These are phyloP conservation scores for Ditylenchus weischeri DNA, from an alignment of 2,888 invertebrate species.

Conservation along the genomic window DNA sequence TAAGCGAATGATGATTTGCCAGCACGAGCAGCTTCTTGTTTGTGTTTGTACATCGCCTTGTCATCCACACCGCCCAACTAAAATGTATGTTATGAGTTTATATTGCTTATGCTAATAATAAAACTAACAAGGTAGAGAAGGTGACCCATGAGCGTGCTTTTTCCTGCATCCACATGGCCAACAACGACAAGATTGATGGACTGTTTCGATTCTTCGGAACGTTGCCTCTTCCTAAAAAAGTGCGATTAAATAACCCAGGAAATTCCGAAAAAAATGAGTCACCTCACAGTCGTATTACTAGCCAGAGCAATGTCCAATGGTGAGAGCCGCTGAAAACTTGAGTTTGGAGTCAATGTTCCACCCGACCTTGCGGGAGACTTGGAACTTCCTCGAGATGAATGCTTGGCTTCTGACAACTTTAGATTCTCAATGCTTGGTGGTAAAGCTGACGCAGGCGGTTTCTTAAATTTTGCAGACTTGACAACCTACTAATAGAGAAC, in stretches of 20 bases:
- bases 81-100: neutral
- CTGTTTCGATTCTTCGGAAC: slow-evolving; percentile 35
- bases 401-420: slow-evolving; percentile 28
- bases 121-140: slow-evolving; percentile 69
- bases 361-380: slow-evolving; percentile 35
- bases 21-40: slow-evolving; percentile 90
- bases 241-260: neutral
- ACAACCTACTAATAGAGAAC: too few species aligned
- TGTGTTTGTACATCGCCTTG: slow-evolving; percentile 88
- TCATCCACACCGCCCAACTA: slow-evolving; percentile 76
- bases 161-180: slow-evolving; percentile 94
- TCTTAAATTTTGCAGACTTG: slow-evolving; percentile 8
- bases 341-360: slow-evolving; percentile 22
- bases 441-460: slow-evolving; percentile 18
- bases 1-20: slow-evolving; percentile 85
- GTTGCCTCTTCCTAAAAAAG: slow-evolving; percentile 15
- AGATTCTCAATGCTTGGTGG: slow-evolving; percentile 33
- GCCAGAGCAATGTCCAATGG: slow-evolving; percentile 31
- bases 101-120: too few species aligned
- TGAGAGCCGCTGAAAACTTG: slow-evolving; percentile 28
- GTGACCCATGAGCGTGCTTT: slow-evolving; percentile 94
- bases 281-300: slow-evolving; percentile 26
- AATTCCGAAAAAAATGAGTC: neutral
- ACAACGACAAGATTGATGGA: slow-evolving; percentile 57
- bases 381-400: slow-evolving; percentile 20